Base-by-base conservation (phyloP, 2,888 invertebrate species). In the Amphipoea lucens region DNA sequence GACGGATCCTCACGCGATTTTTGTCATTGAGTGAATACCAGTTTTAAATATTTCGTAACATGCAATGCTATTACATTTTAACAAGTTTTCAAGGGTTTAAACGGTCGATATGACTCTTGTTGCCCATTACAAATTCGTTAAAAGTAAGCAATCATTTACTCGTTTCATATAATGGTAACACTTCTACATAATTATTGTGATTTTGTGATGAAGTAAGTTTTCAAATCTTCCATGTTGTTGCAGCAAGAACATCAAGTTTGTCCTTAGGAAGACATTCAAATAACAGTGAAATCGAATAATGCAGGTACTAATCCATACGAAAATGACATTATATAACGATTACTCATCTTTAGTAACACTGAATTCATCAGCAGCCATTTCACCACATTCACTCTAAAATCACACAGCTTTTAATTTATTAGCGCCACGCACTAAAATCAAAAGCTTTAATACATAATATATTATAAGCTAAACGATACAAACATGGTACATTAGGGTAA, bases 381-480 rank as follows among this genome's bases (percentile, higher is more conserved):
- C 12, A 42, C 57, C 40, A 57, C 42, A 57, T 4, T n/a, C 42
- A n/a, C 48, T 60, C 57, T 57, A 74, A 60, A 69, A 73, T 66
- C 60, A 57, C 2, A 62, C 2, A 29, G 36, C 54, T 72, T 63
- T 69, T 69, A 73, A 75, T 86, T 23, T 73, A 78, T 71, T 75
- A 54, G 40, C 48, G 36, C 14, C 20, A 48, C 20, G 9, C 14
- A 68, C 57, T 75, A 70, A 77, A 86, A 83, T 77, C 73, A 70
- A 73, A 75, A 76, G 65, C 74, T 5, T 60, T 51, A 20, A 71
- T 85, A 62, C 67, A 86, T 85, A 69, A 73, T 80, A 23, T 68
- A 82, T 79, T 57, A 76, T 12, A 51, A 82, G 54, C 51, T 77
- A 80, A 83, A 68, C 69, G 51, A 42, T 60, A 71, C 54, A 57